Percentiles rank a stretch among this genome's conserved stretches.
phyloP scores from a whole-genome alignment of 2,888 invertebrate species.

The Glaucopsyche alexis region DNA sequence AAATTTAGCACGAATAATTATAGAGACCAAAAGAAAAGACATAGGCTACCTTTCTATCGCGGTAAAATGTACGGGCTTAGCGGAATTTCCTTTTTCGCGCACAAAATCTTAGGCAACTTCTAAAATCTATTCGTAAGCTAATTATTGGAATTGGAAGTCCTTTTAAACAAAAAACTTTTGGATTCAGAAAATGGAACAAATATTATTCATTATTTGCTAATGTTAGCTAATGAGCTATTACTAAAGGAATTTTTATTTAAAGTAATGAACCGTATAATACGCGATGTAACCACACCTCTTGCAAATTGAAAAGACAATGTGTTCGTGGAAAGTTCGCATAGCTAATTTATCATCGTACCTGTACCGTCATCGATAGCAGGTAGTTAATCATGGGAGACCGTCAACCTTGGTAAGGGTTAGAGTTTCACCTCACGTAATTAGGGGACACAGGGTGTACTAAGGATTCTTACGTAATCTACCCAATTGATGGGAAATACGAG shows the following conservation, averaged over 20 bases:
- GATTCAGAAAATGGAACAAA: not conserved
- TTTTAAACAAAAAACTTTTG: not conserved
- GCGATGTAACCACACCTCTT: slow-evolving; percentile 38
- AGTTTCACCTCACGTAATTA: slow-evolving; percentile 52
- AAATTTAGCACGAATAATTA: too few relatives aligned
- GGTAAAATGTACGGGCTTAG: too few relatives aligned
- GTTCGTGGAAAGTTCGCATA: slow-evolving; percentile 40
- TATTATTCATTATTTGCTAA: not conserved
- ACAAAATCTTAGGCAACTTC: too few relatives aligned
- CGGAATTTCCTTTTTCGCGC: too few relatives aligned
- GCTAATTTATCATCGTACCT: slow-evolving; percentile 47
- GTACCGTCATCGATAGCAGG: slow-evolving; percentile 41
- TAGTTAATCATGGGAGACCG: slow-evolving; percentile 52
- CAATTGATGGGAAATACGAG: slow-evolving; percentile 65
- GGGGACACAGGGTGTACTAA: slow-evolving; percentile 42
- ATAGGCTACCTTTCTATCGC: too few relatives aligned
- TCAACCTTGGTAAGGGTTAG: slow-evolving; percentile 49
- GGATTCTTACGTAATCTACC: slow-evolving; percentile 35
- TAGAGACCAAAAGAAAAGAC: too few relatives aligned
- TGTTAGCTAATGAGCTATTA: slow-evolving; percentile 22
- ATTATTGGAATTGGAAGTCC: too few relatives aligned
- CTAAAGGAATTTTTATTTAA: slow-evolving; percentile 13
- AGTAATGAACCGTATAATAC: slow-evolving; percentile 32
- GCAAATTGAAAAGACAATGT: slow-evolving; percentile 40
- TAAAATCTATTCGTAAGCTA: not conserved